Conservation (phyloP, 2,888 invertebrate genomes). For the Cristatella mucedo region DNA sequence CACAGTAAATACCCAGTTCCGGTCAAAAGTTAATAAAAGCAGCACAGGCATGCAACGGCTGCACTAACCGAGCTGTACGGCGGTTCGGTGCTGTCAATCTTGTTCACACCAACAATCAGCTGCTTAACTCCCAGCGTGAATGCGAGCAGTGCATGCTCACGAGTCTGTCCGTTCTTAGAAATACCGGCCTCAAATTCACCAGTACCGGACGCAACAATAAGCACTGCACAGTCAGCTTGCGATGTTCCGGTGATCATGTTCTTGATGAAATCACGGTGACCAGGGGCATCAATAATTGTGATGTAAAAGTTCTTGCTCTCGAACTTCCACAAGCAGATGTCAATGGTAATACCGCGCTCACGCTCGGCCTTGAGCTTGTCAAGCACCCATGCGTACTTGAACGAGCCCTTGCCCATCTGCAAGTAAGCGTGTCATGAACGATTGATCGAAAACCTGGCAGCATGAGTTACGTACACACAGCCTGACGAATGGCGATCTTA, state of each 20-base stretch:
- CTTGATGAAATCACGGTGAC: slow-evolving; percentile 99
- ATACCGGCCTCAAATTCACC: slow-evolving; percentile 99
- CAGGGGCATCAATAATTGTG: slow-evolving; percentile 98
- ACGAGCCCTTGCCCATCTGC: slow-evolving; percentile 95
- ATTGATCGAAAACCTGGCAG: no score
- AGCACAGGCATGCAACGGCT: no score
- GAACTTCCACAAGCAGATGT: slow-evolving; percentile 96
- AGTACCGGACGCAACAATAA: slow-evolving; percentile 95
- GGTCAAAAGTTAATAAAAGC: no score
- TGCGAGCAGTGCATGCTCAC: slow-evolving; percentile 92
- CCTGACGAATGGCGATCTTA: slow-evolving; percentile 23
- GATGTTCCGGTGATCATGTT: slow-evolving; percentile 97
- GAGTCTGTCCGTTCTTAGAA: slow-evolving; percentile 97
- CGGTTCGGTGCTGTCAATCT: slow-evolving; percentile 96
- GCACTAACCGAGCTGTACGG: slow-evolving; percentile 63
- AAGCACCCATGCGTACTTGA: slow-evolving; percentile 99
- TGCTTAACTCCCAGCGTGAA: slow-evolving; percentile 98
- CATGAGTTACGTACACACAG: no score
- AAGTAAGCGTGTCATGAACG: no score
- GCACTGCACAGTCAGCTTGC: slow-evolving; percentile 90
- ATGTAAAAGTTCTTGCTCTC: slow-evolving; percentile 88
- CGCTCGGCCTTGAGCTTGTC: slow-evolving; percentile 99
- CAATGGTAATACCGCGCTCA: slow-evolving; percentile 99
- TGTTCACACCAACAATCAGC: slow-evolving; percentile 96
- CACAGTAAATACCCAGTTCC: not conserved